Evolutionary conservation across 2,113 vertebrate species (phyloP), one percentile per base, ranked within the genome.

Genomic region (Rutilus rutilus): DNA sequence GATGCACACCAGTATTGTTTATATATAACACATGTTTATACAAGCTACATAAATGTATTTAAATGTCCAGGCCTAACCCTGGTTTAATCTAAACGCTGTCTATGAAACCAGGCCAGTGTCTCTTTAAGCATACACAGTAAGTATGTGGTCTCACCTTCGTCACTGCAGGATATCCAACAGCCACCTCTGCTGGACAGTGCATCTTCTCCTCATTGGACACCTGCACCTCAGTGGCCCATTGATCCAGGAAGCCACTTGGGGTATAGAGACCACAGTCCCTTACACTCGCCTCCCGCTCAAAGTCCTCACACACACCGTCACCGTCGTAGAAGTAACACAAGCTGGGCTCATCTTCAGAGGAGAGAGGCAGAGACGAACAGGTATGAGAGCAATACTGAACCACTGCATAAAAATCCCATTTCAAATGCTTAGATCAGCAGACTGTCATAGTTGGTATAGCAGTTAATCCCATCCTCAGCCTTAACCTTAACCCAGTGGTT

Each of bases 231-330:
- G 96, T 96, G 23, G 98, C 98, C 98, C 98, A 99, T 36, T 99
- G 98, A 89, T 99, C 98, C 12, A 97, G 94, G 93, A 97, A 99
- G 27, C 98, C 98, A 59, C 93, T 96, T 84, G 98, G 98, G 0
- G 97, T 99, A 92, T 97, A 99, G 73, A 99, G 95, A 0, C 98
- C 98, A 59, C 98, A 99, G 92, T 99, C 98, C 84, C 96, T 96
- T 88, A 99, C 97, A 77, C 98, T 97, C 2, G 95, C 97, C 94
- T 97, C 97, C 67, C 95, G 95, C 89, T 99, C 98, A 90, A 99
- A 99, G 85, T 99, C 98, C 87, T 99, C 98, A 64, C 98, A 99
- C 64, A 99, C 94, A 2, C 98, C 98, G 14, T 99, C 98, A 0
- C 98, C 98, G 0, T 99, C 97, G 0, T 98, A 98, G 93, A 97